Conservation (phyloP, 2,797 vertebrate genomes). For the Neoniphon sammara region DNA sequence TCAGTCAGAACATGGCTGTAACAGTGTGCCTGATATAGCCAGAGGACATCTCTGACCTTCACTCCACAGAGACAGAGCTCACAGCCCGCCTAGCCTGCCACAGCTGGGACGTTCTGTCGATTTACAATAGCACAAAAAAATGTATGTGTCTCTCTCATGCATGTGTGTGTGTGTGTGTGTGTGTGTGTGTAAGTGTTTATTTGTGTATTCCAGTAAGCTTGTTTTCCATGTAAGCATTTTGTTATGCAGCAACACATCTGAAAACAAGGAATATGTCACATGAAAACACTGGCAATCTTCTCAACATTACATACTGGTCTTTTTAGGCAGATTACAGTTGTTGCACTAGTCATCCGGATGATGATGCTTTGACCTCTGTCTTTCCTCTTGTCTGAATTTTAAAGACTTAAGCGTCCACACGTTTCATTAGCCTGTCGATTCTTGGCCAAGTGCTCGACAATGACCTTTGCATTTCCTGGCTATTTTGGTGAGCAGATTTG, state of each 20-base stretch:
- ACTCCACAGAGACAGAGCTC: slow-evolving; percentile 63
- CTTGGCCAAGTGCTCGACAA: slow-evolving; percentile 27
- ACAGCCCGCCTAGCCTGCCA: slow-evolving; percentile 43
- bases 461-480: slow-evolving; percentile 54
- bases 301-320: neutral
- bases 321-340: neutral
- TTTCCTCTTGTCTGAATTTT: slow-evolving; percentile 23
- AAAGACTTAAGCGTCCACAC: slow-evolving; percentile 10
- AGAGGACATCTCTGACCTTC: slow-evolving; percentile 80
- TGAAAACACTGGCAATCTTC: neutral
- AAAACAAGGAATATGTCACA: neutral
- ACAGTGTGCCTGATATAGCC: slow-evolving; percentile 69
- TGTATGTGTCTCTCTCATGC: too few species aligned
- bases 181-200: slow-evolving; percentile 7
- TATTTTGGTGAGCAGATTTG: slow-evolving; percentile 42
- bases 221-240: slow-evolving; percentile 12
- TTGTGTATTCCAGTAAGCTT: slow-evolving; percentile 4
- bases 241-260: neutral
- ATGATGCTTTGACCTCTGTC: slow-evolving; percentile 15
- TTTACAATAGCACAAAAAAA: slow-evolving; percentile 35
- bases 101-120: slow-evolving; percentile 46
- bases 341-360: neutral
- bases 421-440: slow-evolving; percentile 52
- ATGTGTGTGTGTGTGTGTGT: slow-evolving; percentile 2
- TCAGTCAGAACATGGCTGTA: slow-evolving; percentile 69